Conservation (phyloP, 2,888 invertebrate species). For the Hemistola chrysoprasaria region DNA sequence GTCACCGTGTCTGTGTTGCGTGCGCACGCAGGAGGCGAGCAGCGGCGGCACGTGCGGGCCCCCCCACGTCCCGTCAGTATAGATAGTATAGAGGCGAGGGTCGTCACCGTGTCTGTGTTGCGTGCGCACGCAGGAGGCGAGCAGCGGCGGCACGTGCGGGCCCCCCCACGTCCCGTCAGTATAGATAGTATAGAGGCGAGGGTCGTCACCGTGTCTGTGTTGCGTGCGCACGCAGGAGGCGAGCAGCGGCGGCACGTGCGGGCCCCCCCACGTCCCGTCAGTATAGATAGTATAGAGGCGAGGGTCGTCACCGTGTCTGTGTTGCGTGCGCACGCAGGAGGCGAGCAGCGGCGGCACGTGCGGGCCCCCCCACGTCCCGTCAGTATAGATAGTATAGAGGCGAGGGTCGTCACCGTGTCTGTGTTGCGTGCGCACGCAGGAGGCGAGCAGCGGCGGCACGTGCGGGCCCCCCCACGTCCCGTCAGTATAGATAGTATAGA, state of each 20-base stretch:
- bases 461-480: no score
- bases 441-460: conserved; percentile 93
- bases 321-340: conserved; percentile 93
- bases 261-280: no score
- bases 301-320: conserved; percentile 85
- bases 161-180: no score
- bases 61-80: no score
- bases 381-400: no score
- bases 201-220: conserved; percentile 85
- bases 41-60: conserved; percentile 94
- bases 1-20: conserved; percentile 89
- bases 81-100: no score
- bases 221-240: conserved; percentile 94
- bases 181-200: no score
- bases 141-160: conserved; percentile 93
- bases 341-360: conserved; percentile 95
- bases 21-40: conserved; percentile 93
- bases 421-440: conserved; percentile 92
- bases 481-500: no score
- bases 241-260: conserved; percentile 94
- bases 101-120: conserved; percentile 88
- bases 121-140: conserved; percentile 94
- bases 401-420: conserved; percentile 84
- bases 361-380: no score
- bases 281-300: no score